These are phyloP conservation scores for Muscicapa striata DNA, from an alignment of 2,797 vertebrate genomes.

Conservation along the genomic window DNA sequence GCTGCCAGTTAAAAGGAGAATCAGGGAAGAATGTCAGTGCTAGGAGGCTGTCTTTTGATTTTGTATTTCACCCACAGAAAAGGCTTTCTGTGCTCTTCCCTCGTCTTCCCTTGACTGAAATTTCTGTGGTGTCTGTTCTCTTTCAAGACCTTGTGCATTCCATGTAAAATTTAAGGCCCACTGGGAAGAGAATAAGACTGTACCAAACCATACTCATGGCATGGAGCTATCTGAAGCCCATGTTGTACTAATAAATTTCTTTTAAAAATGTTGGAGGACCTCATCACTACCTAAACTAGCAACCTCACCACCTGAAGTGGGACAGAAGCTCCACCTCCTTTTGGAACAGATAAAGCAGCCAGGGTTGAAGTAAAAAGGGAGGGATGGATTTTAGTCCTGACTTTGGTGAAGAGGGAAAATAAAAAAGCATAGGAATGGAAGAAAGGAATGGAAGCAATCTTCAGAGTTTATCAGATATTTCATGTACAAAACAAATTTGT, in stretches of 20 bases:
- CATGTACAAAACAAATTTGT: neutral
- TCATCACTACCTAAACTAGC: neutral
- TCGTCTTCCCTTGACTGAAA: neutral
- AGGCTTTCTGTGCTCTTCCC: neutral
- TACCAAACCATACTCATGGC: neutral
- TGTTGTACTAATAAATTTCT: neutral
- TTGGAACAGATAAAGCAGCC: neutral
- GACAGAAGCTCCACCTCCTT: neutral
- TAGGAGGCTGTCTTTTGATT: neutral
- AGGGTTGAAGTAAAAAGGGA: neutral
- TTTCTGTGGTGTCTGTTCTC: neutral
- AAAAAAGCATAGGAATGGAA: neutral
- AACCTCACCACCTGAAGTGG: neutral
- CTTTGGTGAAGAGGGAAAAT: neutral
- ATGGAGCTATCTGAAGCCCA: neutral
- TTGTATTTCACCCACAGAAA: neutral
- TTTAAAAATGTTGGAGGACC: neutral
- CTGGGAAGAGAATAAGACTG: neutral
- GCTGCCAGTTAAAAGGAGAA: neutral
- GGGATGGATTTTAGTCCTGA: neutral
- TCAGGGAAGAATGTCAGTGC: neutral
- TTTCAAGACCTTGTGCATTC: neutral
- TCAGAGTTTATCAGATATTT: neutral
- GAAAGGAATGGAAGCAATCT: neutral
- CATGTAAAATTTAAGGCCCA: neutral